Base-by-base conservation (phyloP, 2,888 invertebrate species). In the Hipparchia sbordonii region DNA sequence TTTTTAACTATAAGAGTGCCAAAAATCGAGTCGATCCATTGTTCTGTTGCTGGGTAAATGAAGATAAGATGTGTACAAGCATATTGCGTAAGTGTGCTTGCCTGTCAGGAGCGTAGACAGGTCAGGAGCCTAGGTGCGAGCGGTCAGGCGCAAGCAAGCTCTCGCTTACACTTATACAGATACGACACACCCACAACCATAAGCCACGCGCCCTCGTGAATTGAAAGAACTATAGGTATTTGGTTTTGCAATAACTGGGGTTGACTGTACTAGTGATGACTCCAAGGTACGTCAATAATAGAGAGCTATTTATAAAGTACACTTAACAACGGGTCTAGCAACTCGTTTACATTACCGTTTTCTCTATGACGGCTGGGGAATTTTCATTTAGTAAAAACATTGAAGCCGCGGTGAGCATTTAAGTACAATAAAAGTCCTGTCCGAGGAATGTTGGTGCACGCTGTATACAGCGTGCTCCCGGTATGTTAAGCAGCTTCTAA, bases 401-500 rank as follows among this genome's bases (percentile, higher is more conserved):
- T 74, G 74, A 72, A 71, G 73, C 68, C 71, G 70, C 67, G 72
- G 71, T 73, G 72, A 71, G 63, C 74, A 74, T 73, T 23, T 72
- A 75, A 66, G 74, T 70, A 79, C 74, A 76, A 75, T 73, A 74
- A 75, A 78, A 79, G 75, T 71, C 74, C 72, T 60, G 74, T 76
- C 72, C 72, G 73, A 73, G 76, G 77, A 78, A 78, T 77, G 74
- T 71, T 67, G 67, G 72, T 74, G 45, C 73, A 57, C 46, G 7
- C n/a, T 69, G 51, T 69, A 61, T 74, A 76, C 70, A 70, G 75
- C 68, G 61, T 61, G 69, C 60, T 70, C 70, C 46, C 79, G 89
- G 89, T 88, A 91, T 90, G 87, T 87, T 90, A 90, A 91, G 80
- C 90, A 89, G 88, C 79, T 75, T 77, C 87, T 89, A 91, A 90